phyloP scores from a whole-genome alignment of 30 jellyfish, hydroid and myxozoan species.

The Chironex yamaguchii region DNA sequence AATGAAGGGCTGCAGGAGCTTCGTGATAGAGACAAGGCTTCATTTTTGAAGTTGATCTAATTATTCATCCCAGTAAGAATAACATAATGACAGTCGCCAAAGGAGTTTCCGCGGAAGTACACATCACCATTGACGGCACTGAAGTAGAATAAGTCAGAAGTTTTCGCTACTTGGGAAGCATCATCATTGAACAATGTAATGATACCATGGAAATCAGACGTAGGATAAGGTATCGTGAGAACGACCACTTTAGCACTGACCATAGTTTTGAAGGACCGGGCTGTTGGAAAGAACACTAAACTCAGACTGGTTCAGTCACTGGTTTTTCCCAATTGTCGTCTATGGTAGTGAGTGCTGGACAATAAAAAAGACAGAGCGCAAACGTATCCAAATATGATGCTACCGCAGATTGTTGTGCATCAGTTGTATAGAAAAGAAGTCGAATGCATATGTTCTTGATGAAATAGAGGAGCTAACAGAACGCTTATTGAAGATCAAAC shows the following conservation, averaged over 20 bases:
- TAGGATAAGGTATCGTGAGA: background rate
- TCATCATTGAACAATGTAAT: background rate
- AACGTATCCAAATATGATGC: too few species aligned
- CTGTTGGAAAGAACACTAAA: background rate
- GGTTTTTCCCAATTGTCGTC: too few species aligned
- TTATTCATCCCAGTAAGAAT: background rate
- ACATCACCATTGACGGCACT: background rate
- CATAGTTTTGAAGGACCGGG: background rate
- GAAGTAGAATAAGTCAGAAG: background rate
- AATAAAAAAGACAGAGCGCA: too few species aligned
- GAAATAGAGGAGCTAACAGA: background rate
- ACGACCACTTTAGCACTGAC: background rate
- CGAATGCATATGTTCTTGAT: background rate
- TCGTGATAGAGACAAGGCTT: background rate
- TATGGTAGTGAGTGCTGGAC: too few species aligned
- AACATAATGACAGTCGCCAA: background rate
- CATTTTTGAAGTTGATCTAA: background rate
- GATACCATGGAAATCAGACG: background rate
- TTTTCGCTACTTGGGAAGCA: background rate
- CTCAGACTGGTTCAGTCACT: background rate
- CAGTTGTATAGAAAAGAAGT: background rate
- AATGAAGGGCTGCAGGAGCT: background rate
- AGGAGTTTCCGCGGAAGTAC: background rate
- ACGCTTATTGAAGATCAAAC: background rate
- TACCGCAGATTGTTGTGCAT: background rate